Conservation (phyloP, 2,888 invertebrate genomes). For the Cecidostiba fungosa region DNA sequence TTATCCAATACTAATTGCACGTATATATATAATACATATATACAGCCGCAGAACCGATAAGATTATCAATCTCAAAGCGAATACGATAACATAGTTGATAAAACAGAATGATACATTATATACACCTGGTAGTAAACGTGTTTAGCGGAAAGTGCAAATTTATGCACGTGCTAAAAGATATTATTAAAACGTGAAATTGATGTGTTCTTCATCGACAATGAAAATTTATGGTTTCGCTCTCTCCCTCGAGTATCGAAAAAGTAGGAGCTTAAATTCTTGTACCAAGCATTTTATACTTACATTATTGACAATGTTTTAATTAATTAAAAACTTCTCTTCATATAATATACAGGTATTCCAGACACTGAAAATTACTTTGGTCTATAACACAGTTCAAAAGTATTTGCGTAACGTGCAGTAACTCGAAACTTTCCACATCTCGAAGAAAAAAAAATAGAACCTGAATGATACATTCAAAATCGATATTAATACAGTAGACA, state of each 20-base stretch:
- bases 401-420: background rate
- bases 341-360: too few relatives aligned
- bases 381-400: too few relatives aligned
- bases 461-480: background rate
- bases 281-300: too few relatives aligned
- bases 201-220: background rate
- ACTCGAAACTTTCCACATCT: background rate
- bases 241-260: too few relatives aligned
- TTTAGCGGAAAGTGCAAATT: background rate
- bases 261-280: too few relatives aligned
- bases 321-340: too few relatives aligned
- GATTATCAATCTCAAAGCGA: constrained; percentile 25
- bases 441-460: background rate
- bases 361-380: too few relatives aligned
- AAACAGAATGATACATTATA: background rate
- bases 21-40: background rate
- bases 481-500: background rate
- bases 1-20: background rate
- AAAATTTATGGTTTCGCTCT: too few relatives aligned
- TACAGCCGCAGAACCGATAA: background rate
- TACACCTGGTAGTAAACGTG: background rate
- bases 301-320: too few relatives aligned
- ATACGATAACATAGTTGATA: constrained; percentile 13
- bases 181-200: background rate
- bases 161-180: background rate